Base-by-base conservation (phyloP, 2,113 vertebrate genomes). In the Hippolais icterina region DNA sequence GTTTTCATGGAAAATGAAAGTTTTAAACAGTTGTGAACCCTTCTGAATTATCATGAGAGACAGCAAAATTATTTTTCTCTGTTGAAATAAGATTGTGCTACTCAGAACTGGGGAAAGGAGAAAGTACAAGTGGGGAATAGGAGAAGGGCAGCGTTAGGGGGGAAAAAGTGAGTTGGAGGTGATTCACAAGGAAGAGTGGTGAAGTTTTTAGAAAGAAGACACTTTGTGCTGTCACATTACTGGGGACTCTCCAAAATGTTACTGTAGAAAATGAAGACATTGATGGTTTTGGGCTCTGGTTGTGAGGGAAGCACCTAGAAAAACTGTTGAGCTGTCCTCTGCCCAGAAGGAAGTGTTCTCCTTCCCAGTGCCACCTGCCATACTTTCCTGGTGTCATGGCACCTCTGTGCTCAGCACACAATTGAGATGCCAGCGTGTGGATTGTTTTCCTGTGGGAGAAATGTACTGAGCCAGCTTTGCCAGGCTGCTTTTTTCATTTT, bases 71-170 rank as follows among this genome's bases (percentile, higher is more conserved):
- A 9, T 66, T 87, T 89, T 81, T 87, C 39, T 76, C 2, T 9
- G 14, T 39, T 75, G 70, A 79, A 75, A 68, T 85, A 52, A 20
- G 11, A 47, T 35, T 59, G 20, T 47, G 33, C 47, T 49, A 7
- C 53, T 94, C 5, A 18, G 29, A 68, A 52, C 12, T 17, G 37
- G 9, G 35, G 31, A 47, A 85, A 66, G 41, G 47, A 84, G 57
- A 50, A 87, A 56, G 82, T 21, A 4, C 9, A 70, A 46, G 15
- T 10, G 6, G 60, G 23, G 49, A 78, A 17, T 23, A 29, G 69
- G 31, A 91, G 42, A 66, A 93, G 7, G 25, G 13, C 0, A 0
- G 8, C 10, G 0, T 25, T 52, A 25, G 2, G 6, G 14, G 20
- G 2, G 0, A 1, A 0, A 35, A 69, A 49, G 15, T 16, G 66